Evolutionary conservation across 2,797 vertebrate genomes (phyloP), one percentile per base, ranked within the genome.

Genomic region (Catamblyrhynchus diadema): DNA sequence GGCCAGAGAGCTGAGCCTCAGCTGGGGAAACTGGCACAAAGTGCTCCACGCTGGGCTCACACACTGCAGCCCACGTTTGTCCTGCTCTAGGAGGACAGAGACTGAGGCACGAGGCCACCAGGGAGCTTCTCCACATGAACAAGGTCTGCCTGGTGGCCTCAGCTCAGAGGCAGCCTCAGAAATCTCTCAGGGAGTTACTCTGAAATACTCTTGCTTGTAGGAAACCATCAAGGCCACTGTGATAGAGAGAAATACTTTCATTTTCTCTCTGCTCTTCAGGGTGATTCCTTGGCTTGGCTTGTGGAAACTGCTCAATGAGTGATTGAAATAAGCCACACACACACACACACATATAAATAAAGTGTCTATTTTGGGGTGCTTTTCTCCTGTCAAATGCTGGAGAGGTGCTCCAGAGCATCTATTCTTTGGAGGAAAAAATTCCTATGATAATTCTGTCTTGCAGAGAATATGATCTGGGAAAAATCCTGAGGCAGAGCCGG

Each of bases 21-120:
- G 2, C 77, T 70, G 62, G 35, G 64, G 50, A 28, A 39, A 42
- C 64, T 67, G 47, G 59, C 35, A 32, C 48, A 13, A 21, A 48
- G 64, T 61, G 78, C 6, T 35, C 35, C 14, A 0, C 27, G 62
- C 9, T 6, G 9, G 50, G 73, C 67, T 75, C 51, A 25, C 35
- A 21, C 2, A 0, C 1, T 14, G 54, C 35, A 71, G 11, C 13
- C 25, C 1, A 1, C 19, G 7, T 24, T 16, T 35, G 59, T 59
- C 51, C 65, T 28, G 60, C 3, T 17, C 2, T 0, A n/a, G 41
- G 59, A 56, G 73, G 14, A 9, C 10, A 41, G 12, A 2, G 25
- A 15, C 57, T 1, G 9, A 51, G 81, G n/a, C 72, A 70, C 15
- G 13, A 35, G 21, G 33, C 48, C 81, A 61, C 69, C 77, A 75